Conservation (phyloP, 2,888 invertebrate species). For the Stomorhina lunata region DNA sequence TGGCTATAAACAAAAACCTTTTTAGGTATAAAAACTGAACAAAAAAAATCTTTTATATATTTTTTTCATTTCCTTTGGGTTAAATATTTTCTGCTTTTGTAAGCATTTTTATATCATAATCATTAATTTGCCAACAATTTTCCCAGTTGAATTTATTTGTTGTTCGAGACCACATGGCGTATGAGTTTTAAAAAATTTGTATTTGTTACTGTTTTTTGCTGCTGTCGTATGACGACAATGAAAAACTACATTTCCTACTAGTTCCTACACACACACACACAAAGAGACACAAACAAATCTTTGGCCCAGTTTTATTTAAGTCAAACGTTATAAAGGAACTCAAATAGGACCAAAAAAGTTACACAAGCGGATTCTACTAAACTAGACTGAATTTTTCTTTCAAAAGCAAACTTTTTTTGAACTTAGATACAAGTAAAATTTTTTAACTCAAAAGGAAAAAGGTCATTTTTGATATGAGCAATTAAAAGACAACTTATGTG, state of each 20-base stretch:
- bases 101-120: not conserved
- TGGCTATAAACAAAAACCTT: too few species aligned
- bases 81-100: not conserved
- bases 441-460: too few species aligned
- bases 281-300: not conserved
- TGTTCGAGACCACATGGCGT: constrained; percentile 16
- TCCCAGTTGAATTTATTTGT: not conserved
- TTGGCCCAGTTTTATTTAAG: constrained; percentile 30
- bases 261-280: not conserved
- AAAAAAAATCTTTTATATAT: too few species aligned
- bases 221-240: constrained; percentile 38
- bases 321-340: not conserved
- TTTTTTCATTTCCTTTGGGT: too few species aligned
- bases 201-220: constrained; percentile 39
- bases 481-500: not conserved
- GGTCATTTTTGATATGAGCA: not conserved
- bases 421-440: too few species aligned
- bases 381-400: too few species aligned
- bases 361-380: too few species aligned
- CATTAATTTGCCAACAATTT: not conserved
- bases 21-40: too few species aligned
- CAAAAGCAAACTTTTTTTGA: too few species aligned
- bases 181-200: constrained; percentile 40
- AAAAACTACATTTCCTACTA: not conserved
- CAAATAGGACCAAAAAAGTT: not conserved